Evolutionary conservation across 2,113 vertebrate species (phyloP).

Genomic region (Tauraco erythrolophus): DNA sequence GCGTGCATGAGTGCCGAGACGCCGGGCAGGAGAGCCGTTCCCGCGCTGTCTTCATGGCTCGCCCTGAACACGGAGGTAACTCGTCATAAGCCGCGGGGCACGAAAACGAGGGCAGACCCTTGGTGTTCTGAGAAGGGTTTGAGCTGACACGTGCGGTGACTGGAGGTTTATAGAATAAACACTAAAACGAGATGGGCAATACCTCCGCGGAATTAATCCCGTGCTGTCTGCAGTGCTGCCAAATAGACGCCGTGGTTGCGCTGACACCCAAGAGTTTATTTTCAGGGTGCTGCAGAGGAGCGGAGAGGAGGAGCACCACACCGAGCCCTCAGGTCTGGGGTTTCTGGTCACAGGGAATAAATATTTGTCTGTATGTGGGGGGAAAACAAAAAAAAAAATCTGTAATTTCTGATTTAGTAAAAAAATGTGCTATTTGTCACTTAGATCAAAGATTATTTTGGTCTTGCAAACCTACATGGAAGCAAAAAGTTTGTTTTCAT

Average conservation of each 20-base stretch:
- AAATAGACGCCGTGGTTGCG: accelerated
- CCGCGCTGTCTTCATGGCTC: accelerated
- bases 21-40: neutral
- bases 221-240: neutral
- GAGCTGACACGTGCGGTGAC: neutral
- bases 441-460: too few relatives aligned
- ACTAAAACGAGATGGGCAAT: neutral
- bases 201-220: neutral
- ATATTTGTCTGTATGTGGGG: neutral
- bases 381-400: neutral
- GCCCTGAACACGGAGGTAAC: accelerated
- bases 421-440: neutral
- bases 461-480: neutral
- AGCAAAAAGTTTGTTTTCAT: neutral
- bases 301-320: neutral
- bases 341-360: neutral
- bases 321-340: neutral
- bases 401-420: neutral
- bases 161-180: neutral
- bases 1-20: accelerated
- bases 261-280: neutral
- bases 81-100: accelerated
- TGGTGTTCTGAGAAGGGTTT: neutral
- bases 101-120: neutral
- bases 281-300: neutral